These are phyloP conservation scores for Hyla sarda DNA, from an alignment of 2,113 vertebrate genomes.

Conservation along the genomic window DNA sequence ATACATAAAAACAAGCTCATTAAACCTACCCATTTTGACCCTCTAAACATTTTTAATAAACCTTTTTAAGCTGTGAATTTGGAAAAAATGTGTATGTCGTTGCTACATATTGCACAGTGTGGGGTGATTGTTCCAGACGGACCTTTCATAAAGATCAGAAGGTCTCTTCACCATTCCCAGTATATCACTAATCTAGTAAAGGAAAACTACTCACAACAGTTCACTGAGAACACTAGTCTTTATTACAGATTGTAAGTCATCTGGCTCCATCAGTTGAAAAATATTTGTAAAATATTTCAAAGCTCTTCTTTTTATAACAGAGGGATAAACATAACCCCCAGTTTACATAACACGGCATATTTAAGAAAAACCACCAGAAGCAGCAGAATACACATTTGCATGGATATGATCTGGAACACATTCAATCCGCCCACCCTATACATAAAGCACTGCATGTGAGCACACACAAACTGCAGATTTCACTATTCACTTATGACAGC, in stretches of 20 bases:
- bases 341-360: slow-evolving; percentile 61
- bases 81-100: no score
- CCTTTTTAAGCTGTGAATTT: no score
- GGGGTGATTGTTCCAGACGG: no score
- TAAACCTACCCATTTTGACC: no score
- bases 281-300: slow-evolving; percentile 64
- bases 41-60: no score
- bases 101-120: no score
- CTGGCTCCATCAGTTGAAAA: slow-evolving; percentile 63
- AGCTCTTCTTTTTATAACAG: slow-evolving; percentile 61
- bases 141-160: no score
- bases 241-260: slow-evolving; percentile 61
- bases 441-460: slow-evolving; percentile 66
- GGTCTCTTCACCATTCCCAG: no score
- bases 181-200: no score
- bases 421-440: slow-evolving; percentile 52
- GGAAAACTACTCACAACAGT: slow-evolving; percentile 28
- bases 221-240: slow-evolving; percentile 57
- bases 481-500: slow-evolving; percentile 59
- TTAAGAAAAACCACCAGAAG: slow-evolving; percentile 61
- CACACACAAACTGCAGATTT: slow-evolving; percentile 59
- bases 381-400: slow-evolving; percentile 59
- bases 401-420: slow-evolving; percentile 60
- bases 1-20: no score
- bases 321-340: slow-evolving; percentile 57